phyloP scores from a whole-genome alignment of 2,113 vertebrate genomes.

The Rhizomys pruinosus region DNA sequence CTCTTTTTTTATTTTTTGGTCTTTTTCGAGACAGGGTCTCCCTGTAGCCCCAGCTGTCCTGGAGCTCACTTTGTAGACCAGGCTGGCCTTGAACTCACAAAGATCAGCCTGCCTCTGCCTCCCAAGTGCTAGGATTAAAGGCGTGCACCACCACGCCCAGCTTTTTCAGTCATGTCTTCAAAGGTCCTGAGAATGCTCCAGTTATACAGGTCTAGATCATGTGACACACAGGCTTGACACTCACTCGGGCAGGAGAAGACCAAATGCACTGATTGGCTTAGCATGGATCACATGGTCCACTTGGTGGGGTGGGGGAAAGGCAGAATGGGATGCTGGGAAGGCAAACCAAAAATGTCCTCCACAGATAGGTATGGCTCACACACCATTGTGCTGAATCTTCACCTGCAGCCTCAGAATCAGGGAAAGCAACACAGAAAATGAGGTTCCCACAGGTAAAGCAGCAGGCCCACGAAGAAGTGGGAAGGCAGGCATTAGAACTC shows the following conservation, averaged over 20 bases:
- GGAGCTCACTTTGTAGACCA: too few species aligned
- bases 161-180: background rate
- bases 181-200: background rate
- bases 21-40: too few species aligned
- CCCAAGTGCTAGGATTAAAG: too few species aligned
- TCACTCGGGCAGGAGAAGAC: background rate
- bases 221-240: background rate
- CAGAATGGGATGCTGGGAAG: background rate
- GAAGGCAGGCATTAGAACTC: background rate
- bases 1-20: too few species aligned
- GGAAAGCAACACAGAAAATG: background rate
- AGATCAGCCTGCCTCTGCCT: too few species aligned
- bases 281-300: background rate
- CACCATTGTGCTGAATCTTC: background rate
- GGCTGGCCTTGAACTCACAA: too few species aligned
- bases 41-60: too few species aligned
- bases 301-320: background rate
- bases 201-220: background rate
- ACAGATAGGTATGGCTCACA: too few species aligned
- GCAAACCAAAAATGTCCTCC: background rate
- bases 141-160: too few species aligned
- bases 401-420: background rate
- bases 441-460: background rate
- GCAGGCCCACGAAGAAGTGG: background rate
- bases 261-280: background rate